These are phyloP conservation scores for Drosophila sordidula DNA, from an alignment of 2,888 invertebrate genomes.

Conservation along the genomic window DNA sequence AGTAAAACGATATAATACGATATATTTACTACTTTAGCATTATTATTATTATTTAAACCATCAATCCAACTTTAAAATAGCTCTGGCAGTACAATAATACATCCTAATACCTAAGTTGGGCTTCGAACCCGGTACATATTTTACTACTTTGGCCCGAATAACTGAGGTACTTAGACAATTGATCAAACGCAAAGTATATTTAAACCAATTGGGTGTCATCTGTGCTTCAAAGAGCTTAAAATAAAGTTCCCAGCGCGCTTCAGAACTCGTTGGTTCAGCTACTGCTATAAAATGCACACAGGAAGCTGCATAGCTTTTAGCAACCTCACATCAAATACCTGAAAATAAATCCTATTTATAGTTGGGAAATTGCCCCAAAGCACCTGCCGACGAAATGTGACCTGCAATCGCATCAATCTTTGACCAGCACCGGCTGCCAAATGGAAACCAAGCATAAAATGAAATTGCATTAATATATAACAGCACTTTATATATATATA, in stretches of 20 bases:
- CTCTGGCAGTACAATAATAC: no score
- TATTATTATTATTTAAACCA: no score
- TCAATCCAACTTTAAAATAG: no score
- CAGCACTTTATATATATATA: not conserved
- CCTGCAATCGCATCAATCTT: conserved; percentile 49
- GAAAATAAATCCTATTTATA: conserved; percentile 44
- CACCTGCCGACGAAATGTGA: conserved; percentile 39
- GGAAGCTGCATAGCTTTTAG: not conserved
- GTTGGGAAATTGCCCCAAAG: conserved; percentile 23
- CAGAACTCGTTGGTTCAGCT: not conserved
- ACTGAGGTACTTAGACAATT: not conserved
- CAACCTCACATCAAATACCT: conserved; percentile 3
- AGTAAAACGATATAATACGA: no score
- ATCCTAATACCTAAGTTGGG: not conserved
- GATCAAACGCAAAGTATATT: not conserved
- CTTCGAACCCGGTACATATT: not conserved
- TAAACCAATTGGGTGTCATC: not conserved
- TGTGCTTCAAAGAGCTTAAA: not conserved
- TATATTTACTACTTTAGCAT: no score
- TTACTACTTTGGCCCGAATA: not conserved
- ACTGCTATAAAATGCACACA: conserved; percentile 4
- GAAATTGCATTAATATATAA: conserved; percentile 50
- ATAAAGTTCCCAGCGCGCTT: not conserved
- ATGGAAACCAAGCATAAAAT: conserved; percentile 46
- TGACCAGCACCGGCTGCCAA: conserved; percentile 18